A percentile compares a stretch with the other conserved stretches of the same genome.
Conservation (phyloP, 2,113 vertebrate species). For the Sinocyclocheilus maitianheensis region DNA sequence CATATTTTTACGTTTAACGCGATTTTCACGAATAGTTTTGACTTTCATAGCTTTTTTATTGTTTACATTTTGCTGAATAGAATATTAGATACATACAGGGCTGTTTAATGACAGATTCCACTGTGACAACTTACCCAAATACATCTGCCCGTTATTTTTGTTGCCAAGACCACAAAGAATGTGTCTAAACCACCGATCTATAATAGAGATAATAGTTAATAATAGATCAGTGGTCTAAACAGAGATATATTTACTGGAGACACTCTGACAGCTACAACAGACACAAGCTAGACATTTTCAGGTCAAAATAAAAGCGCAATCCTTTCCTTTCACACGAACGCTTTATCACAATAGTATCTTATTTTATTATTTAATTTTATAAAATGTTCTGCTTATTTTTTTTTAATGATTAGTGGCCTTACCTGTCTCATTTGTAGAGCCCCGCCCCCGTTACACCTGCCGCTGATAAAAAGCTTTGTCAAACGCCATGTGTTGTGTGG, state of each 20-base stretch:
- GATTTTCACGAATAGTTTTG: neutral
- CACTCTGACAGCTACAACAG: neutral
- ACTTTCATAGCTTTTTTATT: neutral
- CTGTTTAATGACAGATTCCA: neutral
- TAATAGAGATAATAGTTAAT: no score
- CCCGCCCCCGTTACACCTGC: conserved; percentile 56
- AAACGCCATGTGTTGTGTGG: conserved; percentile 51
- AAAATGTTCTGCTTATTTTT: neutral
- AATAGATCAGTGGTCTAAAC: no score
- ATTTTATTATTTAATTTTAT: neutral
- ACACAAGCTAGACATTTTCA: neutral
- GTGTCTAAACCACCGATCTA: neutral
- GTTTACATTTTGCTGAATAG: neutral
- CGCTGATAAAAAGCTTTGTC: conserved; percentile 67
- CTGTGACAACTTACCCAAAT: neutral
- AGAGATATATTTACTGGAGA: neutral
- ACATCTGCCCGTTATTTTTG: neutral
- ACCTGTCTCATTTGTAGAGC: conserved; percentile 45
- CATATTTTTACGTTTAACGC: neutral
- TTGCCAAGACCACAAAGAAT: neutral
- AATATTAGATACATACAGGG: neutral
- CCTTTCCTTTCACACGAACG: neutral
- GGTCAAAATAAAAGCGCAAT: neutral
- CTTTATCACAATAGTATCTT: neutral
- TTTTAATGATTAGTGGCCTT: conserved; percentile 43